phyloP scores from a whole-genome alignment of 2,888 invertebrate species.

The Quadroppia sp. region DNA sequence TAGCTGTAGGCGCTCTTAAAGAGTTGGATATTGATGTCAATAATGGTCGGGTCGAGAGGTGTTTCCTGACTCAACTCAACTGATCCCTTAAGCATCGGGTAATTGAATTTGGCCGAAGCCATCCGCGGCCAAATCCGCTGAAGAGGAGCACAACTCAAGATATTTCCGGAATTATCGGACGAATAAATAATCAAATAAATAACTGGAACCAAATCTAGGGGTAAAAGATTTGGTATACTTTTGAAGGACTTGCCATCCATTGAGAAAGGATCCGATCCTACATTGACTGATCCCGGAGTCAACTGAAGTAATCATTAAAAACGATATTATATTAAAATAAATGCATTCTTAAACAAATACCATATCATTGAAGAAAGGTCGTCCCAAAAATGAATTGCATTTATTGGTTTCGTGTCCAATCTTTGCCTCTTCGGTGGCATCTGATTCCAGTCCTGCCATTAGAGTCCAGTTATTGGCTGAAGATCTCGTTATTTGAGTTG shows the following conservation, averaged over 20 bases:
- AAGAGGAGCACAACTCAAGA: slow-evolving; percentile 46
- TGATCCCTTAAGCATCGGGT: slow-evolving; percentile 44
- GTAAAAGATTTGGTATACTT: slow-evolving; percentile 59
- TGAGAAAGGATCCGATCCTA: slow-evolving; percentile 27
- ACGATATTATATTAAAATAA: background rate
- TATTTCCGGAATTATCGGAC: slow-evolving; percentile 59
- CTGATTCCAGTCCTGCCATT: slow-evolving; percentile 42
- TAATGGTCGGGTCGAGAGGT: slow-evolving; percentile 48
- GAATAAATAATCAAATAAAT: slow-evolving; percentile 78
- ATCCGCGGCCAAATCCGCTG: slow-evolving; percentile 44
- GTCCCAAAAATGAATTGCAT: slow-evolving; percentile 40
- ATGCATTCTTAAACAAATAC: background rate
- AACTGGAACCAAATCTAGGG: slow-evolving; percentile 57
- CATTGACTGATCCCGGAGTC: slow-evolving; percentile 11
- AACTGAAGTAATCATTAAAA: background rate
- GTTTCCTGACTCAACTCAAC: slow-evolving; percentile 47
- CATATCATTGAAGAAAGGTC: slow-evolving; percentile 28
- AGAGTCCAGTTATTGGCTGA: slow-evolving; percentile 46
- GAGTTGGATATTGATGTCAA: slow-evolving; percentile 57
- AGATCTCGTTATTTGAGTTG: slow-evolving; percentile 46
- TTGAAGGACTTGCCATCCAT: slow-evolving; percentile 47
- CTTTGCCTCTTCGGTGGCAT: slow-evolving; percentile 37
- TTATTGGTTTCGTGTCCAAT: slow-evolving; percentile 44
- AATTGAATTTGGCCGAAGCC: slow-evolving; percentile 46
- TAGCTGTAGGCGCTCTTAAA: slow-evolving; percentile 46